Evolutionary conservation across 2,113 vertebrate genomes (phyloP).

Genomic region (Boleophthalmus pectinirostris): DNA sequence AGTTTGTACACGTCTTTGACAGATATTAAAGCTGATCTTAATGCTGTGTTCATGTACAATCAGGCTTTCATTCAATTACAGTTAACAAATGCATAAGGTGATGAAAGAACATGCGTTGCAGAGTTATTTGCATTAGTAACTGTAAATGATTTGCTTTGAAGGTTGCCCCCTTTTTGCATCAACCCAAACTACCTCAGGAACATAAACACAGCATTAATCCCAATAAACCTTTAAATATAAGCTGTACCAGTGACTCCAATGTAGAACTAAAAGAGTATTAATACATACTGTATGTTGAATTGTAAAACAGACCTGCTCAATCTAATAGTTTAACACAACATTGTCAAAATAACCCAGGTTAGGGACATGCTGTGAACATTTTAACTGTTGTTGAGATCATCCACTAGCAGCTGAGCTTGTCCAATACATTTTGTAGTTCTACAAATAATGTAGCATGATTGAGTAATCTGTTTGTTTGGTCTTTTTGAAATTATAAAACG

Average conservation of each 20-base stretch:
- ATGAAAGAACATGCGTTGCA: not conserved
- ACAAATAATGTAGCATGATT: not conserved
- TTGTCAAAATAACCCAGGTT: not conserved
- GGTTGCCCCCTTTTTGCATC: not conserved
- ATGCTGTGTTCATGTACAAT: conserved; percentile 1
- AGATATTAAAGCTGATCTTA: not conserved
- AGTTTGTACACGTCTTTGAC: not conserved
- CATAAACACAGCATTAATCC: not conserved
- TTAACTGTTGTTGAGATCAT: not conserved
- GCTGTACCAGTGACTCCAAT: not conserved
- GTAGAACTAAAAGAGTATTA: not conserved
- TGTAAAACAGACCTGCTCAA: not conserved
- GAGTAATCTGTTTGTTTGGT: not conserved
- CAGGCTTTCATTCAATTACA: not conserved
- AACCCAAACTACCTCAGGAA: not conserved
- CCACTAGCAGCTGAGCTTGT: not conserved
- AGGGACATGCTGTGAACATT: no score
- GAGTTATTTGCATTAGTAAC: not conserved
- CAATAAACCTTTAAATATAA: not conserved
- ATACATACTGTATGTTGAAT: not conserved
- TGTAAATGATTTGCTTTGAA: not conserved
- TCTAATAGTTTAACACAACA: not conserved
- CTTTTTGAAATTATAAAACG: not conserved
- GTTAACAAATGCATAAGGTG: not conserved
- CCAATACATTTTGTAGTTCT: not conserved